Evolutionary conservation across 2,797 vertebrate species (phyloP), one percentile per base, ranked within the genome.

Genomic region (Podargus strigoides): DNA sequence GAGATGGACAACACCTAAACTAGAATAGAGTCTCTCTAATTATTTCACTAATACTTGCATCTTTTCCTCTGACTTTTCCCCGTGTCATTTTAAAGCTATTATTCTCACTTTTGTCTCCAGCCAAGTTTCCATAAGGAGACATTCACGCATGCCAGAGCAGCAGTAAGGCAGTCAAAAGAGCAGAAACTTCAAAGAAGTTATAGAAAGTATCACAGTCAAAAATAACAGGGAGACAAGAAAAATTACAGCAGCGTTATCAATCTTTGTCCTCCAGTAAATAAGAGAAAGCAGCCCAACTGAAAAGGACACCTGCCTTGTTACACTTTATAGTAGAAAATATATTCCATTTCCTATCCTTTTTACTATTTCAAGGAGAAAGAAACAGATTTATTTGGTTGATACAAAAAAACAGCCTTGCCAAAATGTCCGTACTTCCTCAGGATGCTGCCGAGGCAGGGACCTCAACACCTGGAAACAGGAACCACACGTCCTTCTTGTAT

Each of bases 91-190:
- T 58, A 60, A 77, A 91, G 93, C 89, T 66, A 91, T 87, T 93
- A 69, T 79, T 94, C 89, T 60, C 69, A 88, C 77, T 93, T 77
- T 75, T 81, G 77, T 94, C 89, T 88, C 80, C 79, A 88, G 89
- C 69, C 79, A 89, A 81, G 73, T 90, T 94, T 95, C 92, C 93
- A 82, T 82, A 91, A 91, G 85, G 89, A 94, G 93, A 60, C 87
- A 90, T 94, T 96, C 91, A 91, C 67, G 63, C 80, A 76, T 82
- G 90, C 67, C 80, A 90, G 89, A 96, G 87, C 74, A 88, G 89
- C 66, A 90, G 82, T 52, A 93, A 73, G 74, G 79, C 89, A 93
- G 52, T 58, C 74, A 92, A 85, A 95, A 70, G 89, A 96, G 77
- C 92, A 93, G 74, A 56, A 72, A 37, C 87, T 93, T 96, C 83